phyloP scores from a whole-genome alignment of 2,797 vertebrate species.

The Sitta carolinensis region DNA sequence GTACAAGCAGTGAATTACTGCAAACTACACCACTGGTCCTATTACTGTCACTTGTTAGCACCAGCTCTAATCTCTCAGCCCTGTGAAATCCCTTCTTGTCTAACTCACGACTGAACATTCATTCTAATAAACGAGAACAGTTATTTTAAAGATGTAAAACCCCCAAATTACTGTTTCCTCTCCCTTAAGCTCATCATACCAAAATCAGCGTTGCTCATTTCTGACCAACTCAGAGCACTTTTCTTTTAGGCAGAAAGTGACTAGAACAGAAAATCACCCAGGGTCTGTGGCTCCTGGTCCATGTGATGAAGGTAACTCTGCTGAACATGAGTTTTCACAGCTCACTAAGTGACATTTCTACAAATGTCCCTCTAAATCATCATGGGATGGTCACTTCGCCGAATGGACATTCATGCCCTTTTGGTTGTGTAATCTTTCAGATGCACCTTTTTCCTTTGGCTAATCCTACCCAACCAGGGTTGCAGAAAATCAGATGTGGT shows the following conservation, averaged over 20 bases:
- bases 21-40: background rate
- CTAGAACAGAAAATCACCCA: background rate
- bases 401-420: background rate
- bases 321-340: background rate
- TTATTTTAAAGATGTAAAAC: background rate
- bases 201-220: background rate
- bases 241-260: background rate
- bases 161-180: background rate
- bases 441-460: background rate
- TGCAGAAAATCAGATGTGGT: background rate
- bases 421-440: background rate
- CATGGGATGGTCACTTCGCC: fast-evolving
- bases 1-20: background rate
- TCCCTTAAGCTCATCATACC: background rate
- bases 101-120: background rate
- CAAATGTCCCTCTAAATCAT: background rate
- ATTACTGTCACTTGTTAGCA: background rate
- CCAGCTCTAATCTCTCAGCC: background rate
- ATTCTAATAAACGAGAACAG: background rate
- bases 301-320: background rate
- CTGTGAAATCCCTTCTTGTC: background rate
- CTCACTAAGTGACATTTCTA: background rate
- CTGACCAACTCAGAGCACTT: background rate
- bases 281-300: background rate
- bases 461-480: background rate